Base-by-base conservation (phyloP, 2,797 vertebrate species). In the Miichthys miiuy region DNA sequence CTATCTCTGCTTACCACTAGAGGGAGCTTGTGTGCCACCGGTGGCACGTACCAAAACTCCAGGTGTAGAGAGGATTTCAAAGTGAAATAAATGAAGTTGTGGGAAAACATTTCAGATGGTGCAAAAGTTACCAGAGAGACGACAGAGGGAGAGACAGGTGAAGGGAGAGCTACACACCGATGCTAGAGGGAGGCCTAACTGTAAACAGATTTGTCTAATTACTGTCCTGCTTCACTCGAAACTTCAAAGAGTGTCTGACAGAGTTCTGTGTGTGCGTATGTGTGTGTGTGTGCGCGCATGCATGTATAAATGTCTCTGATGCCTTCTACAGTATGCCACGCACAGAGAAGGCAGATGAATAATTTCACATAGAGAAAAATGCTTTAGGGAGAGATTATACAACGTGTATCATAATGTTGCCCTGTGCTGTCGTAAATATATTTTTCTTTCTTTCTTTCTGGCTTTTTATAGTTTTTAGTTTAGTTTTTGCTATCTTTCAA, bases 311-410 rank as follows among this genome's bases (percentile, higher is more conserved):
- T 68, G 54, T 52, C 34, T 72, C 50, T 50, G 21, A 51, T 61
- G 44, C 54, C 66, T 67, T 55, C 21, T 61, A 20, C 54, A 72
- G 41, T 61, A 23, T 54, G 55, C 58, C 50, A 20, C 58, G 38
- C 54, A 55, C 41, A 54, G 6, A 70, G n/a, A 56, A 64, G 47
- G 23, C 46, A 68, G 52, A 82, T 38, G 30, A 51, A 60, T 52
- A 44, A 74, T 79, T 74, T 80, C 55, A 48, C 46, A 72, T n/a
- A 4, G 25, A 62, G 57, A 18, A 58, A 62, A 74, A 21, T 57
- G 30, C 47, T 67, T 68, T 17, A 51, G 80, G 30, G 67, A 67
- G 25, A 68, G 42, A 77, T 79, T 41, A 61, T n/a, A 23, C 68
- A 38, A 0, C 63, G n/a, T 68, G 10, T 60, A 60, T 56, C 20